Evolutionary conservation across 2,888 invertebrate species (phyloP).

Genomic region (Tipula vernalis): DNA sequence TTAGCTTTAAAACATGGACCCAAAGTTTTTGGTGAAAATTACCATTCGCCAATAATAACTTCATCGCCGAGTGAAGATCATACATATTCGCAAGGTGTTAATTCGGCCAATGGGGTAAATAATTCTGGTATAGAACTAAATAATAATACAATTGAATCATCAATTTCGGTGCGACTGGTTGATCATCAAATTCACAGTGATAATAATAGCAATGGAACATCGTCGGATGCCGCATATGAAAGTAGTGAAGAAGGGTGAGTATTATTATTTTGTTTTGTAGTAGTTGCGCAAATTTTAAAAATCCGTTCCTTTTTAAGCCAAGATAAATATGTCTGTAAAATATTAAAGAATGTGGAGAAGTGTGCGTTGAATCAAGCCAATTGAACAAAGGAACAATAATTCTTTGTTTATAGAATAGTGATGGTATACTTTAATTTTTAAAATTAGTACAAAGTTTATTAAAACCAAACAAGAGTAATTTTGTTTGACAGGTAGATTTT

Average conservation of each 20-base stretch:
- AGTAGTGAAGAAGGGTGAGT: slow-evolving; percentile 42
- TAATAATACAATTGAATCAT: slow-evolving; percentile 17
- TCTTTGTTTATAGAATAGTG: too few species aligned
- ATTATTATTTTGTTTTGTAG: background rate
- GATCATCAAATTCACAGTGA: slow-evolving; percentile 21
- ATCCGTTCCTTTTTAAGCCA: background rate
- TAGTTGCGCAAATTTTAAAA: background rate
- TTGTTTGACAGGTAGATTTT: too few species aligned
- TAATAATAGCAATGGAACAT: slow-evolving; percentile 35
- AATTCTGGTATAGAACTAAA: slow-evolving; percentile 25
- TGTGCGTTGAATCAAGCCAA: too few species aligned
- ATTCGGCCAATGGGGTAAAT: slow-evolving; percentile 20
- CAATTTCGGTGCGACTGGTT: background rate
- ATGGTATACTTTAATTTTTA: too few species aligned
- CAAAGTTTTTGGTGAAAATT: slow-evolving; percentile 41
- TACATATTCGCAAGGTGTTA: slow-evolving; percentile 63
- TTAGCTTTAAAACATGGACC: slow-evolving; percentile 78
- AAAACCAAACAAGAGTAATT: too few species aligned
- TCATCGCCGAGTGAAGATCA: slow-evolving; percentile 87
- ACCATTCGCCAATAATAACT: slow-evolving; percentile 53
- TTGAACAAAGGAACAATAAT: too few species aligned
- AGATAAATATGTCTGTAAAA: background rate
- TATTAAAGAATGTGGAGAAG: too few species aligned
- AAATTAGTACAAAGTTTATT: too few species aligned
- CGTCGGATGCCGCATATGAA: slow-evolving; percentile 45